A percentile compares a stretch with the other conserved stretches of the same genome.
Conservation (phyloP, 64 coral and sea anemone species). For the Dendronephthya gigantea region DNA sequence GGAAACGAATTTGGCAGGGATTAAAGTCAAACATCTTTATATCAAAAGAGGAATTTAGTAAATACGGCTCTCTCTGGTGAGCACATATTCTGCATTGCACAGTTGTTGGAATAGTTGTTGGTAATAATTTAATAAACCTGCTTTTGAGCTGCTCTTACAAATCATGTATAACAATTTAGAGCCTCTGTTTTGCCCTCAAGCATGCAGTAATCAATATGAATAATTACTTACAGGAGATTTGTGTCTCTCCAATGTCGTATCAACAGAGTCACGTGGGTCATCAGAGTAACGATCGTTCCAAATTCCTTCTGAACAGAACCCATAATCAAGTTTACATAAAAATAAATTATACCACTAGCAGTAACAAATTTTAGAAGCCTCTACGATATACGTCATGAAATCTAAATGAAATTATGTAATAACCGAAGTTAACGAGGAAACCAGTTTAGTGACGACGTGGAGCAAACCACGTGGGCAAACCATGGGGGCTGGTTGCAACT, state of each 20-base stretch:
- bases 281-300: neutral
- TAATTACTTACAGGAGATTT: neutral
- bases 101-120: too few species aligned
- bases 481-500: too few species aligned
- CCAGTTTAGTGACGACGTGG: too few species aligned
- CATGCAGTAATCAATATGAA: neutral
- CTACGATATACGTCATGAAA: neutral
- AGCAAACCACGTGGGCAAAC: too few species aligned
- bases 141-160: neutral
- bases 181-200: neutral
- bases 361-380: neutral
- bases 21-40: too few species aligned
- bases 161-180: neutral
- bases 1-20: neutral
- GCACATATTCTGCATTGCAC: too few species aligned
- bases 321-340: neutral
- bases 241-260: neutral
- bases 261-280: neutral
- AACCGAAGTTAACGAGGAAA: too few species aligned
- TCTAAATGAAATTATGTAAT: too few species aligned
- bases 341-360: neutral
- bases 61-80: too few species aligned
- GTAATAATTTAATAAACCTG: neutral
- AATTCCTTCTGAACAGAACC: neutral
- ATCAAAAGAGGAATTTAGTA: too few species aligned